Evolutionary conservation across 1,140 invertebrate genomes (phyloP).

Genomic region (Euura lappo): DNA sequence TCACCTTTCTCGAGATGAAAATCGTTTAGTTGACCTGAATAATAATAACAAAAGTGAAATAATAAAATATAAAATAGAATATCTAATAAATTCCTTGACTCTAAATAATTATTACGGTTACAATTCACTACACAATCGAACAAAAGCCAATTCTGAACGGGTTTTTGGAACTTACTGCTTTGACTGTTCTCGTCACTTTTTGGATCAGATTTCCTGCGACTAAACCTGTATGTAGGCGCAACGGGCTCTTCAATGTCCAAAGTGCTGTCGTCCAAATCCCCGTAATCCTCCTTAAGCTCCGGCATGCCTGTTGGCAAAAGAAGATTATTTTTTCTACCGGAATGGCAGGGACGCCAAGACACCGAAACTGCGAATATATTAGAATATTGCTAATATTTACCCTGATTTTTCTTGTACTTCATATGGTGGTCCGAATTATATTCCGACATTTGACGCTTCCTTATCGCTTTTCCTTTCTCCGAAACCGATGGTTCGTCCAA

Average conservation of each 20-base stretch:
- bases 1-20: constrained; percentile 51
- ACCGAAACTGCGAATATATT: neutral
- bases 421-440: constrained; percentile 36
- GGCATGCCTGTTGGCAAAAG: constrained; percentile 36
- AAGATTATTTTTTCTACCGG: constrained; percentile 22
- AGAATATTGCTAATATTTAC: constrained; percentile 34
- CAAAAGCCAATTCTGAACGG: neutral
- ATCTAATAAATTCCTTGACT: neutral
- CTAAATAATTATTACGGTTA: neutral
- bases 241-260: constrained; percentile 50
- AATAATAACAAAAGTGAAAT: constrained; percentile 48
- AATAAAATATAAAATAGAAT: neutral
- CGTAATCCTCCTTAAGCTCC: constrained; percentile 47
- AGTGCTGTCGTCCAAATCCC: constrained; percentile 51
- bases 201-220: constrained; percentile 51
- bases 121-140: neutral
- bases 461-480: constrained; percentile 37
- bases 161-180: constrained; percentile 47
- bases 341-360: constrained; percentile 10
- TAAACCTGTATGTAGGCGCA: constrained; percentile 51
- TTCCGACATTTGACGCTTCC: constrained; percentile 47
- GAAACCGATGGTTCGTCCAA: constrained; percentile 37
- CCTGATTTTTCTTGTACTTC: constrained; percentile 43
- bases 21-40: constrained; percentile 54
- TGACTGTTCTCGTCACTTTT: constrained; percentile 55